A percentile compares a stretch with the other conserved stretches of the same genome.
phyloP scores from a whole-genome alignment of 2,113 vertebrate genomes.

The Tragelaphus scriptus region DNA sequence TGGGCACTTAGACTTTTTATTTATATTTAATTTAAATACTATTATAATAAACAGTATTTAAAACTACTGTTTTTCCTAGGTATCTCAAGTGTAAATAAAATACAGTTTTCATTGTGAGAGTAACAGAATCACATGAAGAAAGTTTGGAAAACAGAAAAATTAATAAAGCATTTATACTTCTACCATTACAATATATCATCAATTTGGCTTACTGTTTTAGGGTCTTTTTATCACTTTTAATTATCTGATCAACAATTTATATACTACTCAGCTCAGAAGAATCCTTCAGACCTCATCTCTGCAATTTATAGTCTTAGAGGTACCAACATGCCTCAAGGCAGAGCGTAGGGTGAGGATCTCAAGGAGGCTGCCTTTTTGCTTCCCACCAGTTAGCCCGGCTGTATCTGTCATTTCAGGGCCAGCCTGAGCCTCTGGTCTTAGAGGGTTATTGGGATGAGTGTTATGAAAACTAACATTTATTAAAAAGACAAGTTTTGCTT shows the following conservation, averaged over 20 bases:
- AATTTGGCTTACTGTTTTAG: not conserved
- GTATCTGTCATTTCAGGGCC: not conserved
- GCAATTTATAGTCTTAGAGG: not conserved
- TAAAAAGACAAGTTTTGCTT: not conserved
- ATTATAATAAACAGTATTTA: not conserved
- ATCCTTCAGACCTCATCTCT: not conserved
- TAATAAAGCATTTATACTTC: not conserved
- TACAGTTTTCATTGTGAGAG: not conserved
- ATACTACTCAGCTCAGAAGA: not conserved
- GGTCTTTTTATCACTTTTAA: not conserved
- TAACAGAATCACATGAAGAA: not conserved
- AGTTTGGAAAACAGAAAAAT: not conserved
- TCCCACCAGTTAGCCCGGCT: not conserved
- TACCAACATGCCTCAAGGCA: not conserved
- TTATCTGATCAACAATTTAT: not conserved
- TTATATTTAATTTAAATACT: not conserved
- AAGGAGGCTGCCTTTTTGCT: not conserved
- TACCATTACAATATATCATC: not conserved
- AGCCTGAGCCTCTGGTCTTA: not conserved
- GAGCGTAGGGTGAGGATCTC: not conserved
- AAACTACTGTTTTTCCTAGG: not conserved
- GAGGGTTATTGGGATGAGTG: not conserved
- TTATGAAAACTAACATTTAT: not conserved
- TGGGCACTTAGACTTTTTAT: not conserved
- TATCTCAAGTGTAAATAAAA: not conserved